Evolutionary conservation across 2,888 invertebrate genomes (phyloP).

Genomic region (Anthophora plumipes): DNA sequence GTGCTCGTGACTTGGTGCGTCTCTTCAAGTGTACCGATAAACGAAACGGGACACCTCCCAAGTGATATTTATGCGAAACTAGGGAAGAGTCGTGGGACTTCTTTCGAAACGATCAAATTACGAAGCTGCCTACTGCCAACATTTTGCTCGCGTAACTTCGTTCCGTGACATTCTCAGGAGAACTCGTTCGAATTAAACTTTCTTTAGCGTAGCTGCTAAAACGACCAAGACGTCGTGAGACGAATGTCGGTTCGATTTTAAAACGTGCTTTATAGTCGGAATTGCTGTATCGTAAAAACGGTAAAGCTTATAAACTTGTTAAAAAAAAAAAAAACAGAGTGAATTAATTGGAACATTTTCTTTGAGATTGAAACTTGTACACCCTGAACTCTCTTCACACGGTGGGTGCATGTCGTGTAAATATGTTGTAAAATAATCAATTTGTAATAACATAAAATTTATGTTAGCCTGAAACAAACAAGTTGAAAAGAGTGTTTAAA

Average conservation of each 20-base stretch:
- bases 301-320: too few relatives aligned
- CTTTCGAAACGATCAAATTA: conserved; percentile 60
- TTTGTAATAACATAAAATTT: too few relatives aligned
- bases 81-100: conserved; percentile 33
- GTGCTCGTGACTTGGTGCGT: background rate
- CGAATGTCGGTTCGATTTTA: background rate
- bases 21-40: conserved; percentile 5
- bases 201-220: conserved; percentile 1
- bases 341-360: too few relatives aligned
- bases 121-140: conserved; percentile 30
- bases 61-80: conserved; percentile 51
- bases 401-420: too few relatives aligned
- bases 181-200: conserved; percentile 50
- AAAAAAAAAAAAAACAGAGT: too few relatives aligned
- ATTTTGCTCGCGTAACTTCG: conserved; percentile 34
- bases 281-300: background rate
- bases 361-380: too few relatives aligned
- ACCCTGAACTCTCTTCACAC: too few relatives aligned
- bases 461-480: too few relatives aligned
- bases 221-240: background rate
- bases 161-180: conserved; percentile 30
- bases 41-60: conserved; percentile 35
- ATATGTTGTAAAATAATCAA: too few relatives aligned
- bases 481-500: too few relatives aligned
- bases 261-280: background rate